Base-by-base conservation (phyloP, 37 sponge, comb jelly and placozoan genomes). In the Petrosia ficiformis region DNA sequence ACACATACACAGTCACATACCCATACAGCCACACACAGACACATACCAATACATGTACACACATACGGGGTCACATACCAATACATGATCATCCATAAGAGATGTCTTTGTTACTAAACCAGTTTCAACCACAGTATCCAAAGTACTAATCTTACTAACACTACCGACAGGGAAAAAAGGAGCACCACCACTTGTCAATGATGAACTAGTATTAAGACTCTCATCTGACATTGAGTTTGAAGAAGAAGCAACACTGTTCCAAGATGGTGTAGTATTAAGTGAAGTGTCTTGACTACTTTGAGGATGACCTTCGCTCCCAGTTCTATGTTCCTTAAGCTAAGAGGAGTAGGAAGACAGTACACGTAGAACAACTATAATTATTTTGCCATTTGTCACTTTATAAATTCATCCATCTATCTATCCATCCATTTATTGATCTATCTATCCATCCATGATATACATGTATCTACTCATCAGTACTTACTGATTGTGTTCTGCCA, bases 401-500 rank as follows among this genome's bases (percentile, higher is more conserved):
- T n/a, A n/a, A n/a, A n/a, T n/a, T n/a, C n/a, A n/a, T n/a, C n/a
- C n/a, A n/a, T n/a, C n/a, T n/a, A n/a, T n/a, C n/a, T n/a, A n/a
- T n/a, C n/a, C n/a, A n/a, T n/a, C n/a, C n/a, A n/a, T n/a, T n/a
- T n/a, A n/a, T n/a, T n/a, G n/a, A n/a, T n/a, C n/a, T n/a, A n/a
- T n/a, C n/a, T n/a, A n/a, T n/a, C n/a, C n/a, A n/a, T n/a, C n/a
- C n/a, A n/a, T n/a, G n/a, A 5, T 61, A 11, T 26, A 26, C 26
- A 5, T 61, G 10, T 61, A 74, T 57, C 2, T 8, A 19, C 42
- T 11, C 10, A 4, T 56, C 36, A 44, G 10, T 26, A 81, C 74
- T 73, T 59, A 71, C 75, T 4, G 76, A 68, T 21, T 68, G 70
- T 21, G 83, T 68, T 21, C 68, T 44, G 0, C 58, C 42, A 6